phyloP scores from a whole-genome alignment of 2,797 vertebrate genomes.

The Cossypha niveicapilla region DNA sequence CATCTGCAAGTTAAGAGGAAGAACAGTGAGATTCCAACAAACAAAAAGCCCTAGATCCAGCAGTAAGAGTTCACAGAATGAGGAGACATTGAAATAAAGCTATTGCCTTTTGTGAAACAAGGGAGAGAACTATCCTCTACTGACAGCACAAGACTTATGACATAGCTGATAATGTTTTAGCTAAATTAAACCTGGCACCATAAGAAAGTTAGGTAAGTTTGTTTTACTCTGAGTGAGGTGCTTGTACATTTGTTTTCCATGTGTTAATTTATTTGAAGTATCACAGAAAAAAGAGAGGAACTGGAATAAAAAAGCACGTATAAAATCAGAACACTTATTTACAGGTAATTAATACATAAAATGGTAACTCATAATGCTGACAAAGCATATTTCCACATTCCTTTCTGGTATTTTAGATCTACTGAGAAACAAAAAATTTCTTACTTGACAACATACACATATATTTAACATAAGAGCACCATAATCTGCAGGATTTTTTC shows the following conservation, averaged over 20 bases:
- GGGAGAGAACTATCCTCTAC: neutral
- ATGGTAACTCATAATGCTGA: neutral
- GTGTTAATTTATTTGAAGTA: conserved; percentile 29
- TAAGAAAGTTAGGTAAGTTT: neutral
- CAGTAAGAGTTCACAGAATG: neutral
- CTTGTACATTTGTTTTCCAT: neutral
- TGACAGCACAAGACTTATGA: neutral
- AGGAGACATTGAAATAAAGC: neutral
- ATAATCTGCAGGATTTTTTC: neutral
- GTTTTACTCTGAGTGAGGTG: neutral
- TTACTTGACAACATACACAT: neutral
- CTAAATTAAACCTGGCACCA: neutral
- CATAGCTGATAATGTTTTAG: neutral
- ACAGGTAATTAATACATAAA: neutral
- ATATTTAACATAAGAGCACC: conserved; percentile 5
- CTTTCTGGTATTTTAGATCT: neutral
- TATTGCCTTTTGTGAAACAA: neutral
- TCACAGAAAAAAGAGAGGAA: neutral
- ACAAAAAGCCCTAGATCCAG: neutral
- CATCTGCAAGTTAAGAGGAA: neutral
- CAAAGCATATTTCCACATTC: neutral
- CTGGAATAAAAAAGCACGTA: neutral
- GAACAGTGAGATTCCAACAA: neutral
- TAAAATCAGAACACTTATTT: neutral
- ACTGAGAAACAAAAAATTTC: neutral